Base-by-base conservation (phyloP, 2,797 vertebrate species). In the Manis crassicaudata region DNA sequence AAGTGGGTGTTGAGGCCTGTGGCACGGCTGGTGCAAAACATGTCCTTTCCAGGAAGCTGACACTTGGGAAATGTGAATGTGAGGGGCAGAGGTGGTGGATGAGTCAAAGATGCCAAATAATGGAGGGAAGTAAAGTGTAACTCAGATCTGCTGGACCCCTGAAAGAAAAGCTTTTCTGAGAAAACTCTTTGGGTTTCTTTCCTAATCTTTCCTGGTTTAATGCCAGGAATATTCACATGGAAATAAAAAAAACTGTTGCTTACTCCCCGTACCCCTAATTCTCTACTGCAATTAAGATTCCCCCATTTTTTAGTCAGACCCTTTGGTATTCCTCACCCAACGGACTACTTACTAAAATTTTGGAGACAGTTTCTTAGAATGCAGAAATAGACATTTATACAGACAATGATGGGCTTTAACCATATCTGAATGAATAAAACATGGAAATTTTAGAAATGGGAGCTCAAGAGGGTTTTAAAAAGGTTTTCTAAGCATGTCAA, bases 1-100 rank as follows among this genome's bases (percentile, higher is more conserved):
- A 97, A 95, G 68, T 54, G 94, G 94, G 96, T 58, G 92, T 90
- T 65, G 95, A 95, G 96, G 97, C 84, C 90, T 73, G 68, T 80
- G 75, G 92, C 87, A 96, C 88, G 87, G 88, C 82, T 96, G 88
- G 94, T 95, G 70, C 91, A 95, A 85, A 96, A 29, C n/a, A 96
- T 29, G 1, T 2, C 95, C 86, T 94, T 86, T 83, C 1, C 0
- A 75, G 75, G 88, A 96, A 96, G 84, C 62, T 91, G 95, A 97
- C 72, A 95, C 0, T 12, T 63, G 75, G 84, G 62, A 92, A 96
- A 92, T 0, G n/a, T 93, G 62, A 92, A 91, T 65, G 63, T 89
- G 56, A 96, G 87, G 56, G 79, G 20, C 60, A 96, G 97, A 91
- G 91, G 91, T 65, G 29, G 82, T 29, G 29, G 35, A 92, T 68